Percentiles rank a stretch among this genome's conserved stretches.
These are phyloP conservation scores for Tetramorium bicarinatum DNA, from an alignment of 2,888 invertebrate genomes.

Conservation along the genomic window DNA sequence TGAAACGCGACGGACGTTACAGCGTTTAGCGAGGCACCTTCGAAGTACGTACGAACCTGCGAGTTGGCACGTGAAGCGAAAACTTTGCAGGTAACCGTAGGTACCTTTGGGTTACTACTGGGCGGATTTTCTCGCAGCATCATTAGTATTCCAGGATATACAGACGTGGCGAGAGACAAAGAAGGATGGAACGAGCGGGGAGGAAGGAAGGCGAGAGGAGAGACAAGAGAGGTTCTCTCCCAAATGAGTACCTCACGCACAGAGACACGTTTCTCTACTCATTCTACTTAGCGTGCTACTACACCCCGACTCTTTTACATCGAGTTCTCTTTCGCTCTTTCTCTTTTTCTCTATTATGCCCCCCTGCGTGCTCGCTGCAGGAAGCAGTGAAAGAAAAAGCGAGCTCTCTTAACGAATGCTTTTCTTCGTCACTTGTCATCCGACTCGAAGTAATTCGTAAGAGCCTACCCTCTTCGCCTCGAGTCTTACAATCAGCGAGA, in stretches of 20 bases:
- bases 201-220: constrained; percentile 8
- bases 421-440: constrained; percentile 70
- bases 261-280: constrained; percentile 73
- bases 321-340: constrained; percentile 30
- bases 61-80: constrained; percentile 64
- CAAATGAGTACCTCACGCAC: constrained; percentile 74
- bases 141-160: constrained; percentile 70
- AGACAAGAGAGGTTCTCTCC: constrained; percentile 52
- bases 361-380: constrained; percentile 54
- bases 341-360: constrained; percentile 31
- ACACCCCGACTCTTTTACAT: background rate
- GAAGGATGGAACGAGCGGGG: constrained; percentile 52
- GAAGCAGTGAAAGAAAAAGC: constrained; percentile 64
- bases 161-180: constrained; percentile 50
- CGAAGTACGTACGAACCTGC: constrained; percentile 57
- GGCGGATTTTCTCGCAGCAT: constrained; percentile 66
- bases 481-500: constrained; percentile 69
- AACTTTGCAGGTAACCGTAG: constrained; percentile 67
- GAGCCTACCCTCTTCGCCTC: constrained; percentile 54
- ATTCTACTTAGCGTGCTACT: constrained; percentile 65
- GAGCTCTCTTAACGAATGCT: constrained; percentile 72
- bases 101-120: constrained; percentile 56
- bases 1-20: constrained; percentile 72
- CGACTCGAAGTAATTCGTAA: constrained; percentile 50
- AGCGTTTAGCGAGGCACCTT: constrained; percentile 67